Evolutionary conservation across 2,888 invertebrate species (phyloP).

Genomic region (Prenolepis imparis): DNA sequence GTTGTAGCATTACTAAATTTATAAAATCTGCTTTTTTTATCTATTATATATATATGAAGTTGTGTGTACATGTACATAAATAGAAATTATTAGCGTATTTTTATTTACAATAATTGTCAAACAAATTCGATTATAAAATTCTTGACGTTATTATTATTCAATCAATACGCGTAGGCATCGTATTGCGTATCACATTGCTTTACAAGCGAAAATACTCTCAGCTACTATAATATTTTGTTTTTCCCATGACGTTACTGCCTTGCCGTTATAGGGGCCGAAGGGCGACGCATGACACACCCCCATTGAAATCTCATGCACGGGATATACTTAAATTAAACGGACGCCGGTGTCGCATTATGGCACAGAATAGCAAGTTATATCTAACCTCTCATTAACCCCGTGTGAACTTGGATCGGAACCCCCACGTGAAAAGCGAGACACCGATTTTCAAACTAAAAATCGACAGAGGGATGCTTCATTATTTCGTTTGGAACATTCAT

Average conservation of each 20-base stretch:
- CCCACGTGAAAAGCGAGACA: constrained; percentile 77
- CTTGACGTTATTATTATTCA: neutral
- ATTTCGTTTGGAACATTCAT: neutral
- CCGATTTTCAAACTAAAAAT: constrained; percentile 79
- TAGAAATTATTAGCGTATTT: neutral
- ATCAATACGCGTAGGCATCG: neutral
- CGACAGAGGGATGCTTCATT: constrained; percentile 61
- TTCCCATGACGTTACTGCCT: constrained; percentile 81
- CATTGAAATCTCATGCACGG: constrained; percentile 82
- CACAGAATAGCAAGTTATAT: constrained; percentile 84
- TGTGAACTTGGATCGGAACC: constrained; percentile 80
- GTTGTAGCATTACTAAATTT: constrained; percentile 25
- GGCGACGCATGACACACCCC: constrained; percentile 81
- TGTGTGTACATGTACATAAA: neutral
- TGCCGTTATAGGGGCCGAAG: constrained; percentile 56
- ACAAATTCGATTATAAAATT: neutral
- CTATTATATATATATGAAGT: neutral
- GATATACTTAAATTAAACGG: constrained; percentile 85
- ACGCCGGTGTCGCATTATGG: constrained; percentile 83
- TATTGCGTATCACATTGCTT: constrained; percentile 11
- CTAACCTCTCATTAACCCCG: constrained; percentile 86
- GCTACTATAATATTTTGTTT: constrained; percentile 82
- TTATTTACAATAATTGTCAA: neutral
- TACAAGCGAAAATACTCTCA: constrained; percentile 36
- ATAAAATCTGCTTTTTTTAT: constrained; percentile 11